Base-by-base conservation (phyloP, 2,888 invertebrate species). In the Trissolcus japonicus region DNA sequence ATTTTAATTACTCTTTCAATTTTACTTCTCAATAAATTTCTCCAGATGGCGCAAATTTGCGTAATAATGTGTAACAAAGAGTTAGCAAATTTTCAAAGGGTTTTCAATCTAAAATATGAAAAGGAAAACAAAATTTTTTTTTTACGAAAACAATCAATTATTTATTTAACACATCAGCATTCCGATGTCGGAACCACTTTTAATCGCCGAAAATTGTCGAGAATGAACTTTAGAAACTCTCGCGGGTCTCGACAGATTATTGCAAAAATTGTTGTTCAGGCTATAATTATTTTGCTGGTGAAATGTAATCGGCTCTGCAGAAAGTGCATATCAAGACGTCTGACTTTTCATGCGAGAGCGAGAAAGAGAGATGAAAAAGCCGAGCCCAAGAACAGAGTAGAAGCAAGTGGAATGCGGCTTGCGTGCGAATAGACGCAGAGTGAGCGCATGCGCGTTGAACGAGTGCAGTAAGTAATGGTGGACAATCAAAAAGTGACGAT, bases 401-500 rank as follows among this genome's bases (percentile, higher is more conserved):
- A 14, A 46, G 1, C 14, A 6, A 46, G 46, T 46, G 46, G 46
- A 46, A 46, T 25, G 14, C 41, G 17, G 55, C 16, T 46, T 55
- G 55, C 46, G 46, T 16, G 16, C 19, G 51, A 51, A 17, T 19
- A 19, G 17, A 2, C 19, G 51, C n/a, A 16, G 14, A 48, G 14
- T 48, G 48, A 9, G 67, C 81, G 81, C 82, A 79, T 80, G 84
- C 81, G 74, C 51, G 9, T n/a, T 17, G 19, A 46, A 17, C 9
- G 21, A 43, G 16, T 21, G 60, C 46, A 78, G 69, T 67, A 43
- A 69, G 69, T 67, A 43, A 69, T 69, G 69, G 71, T 61, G 74
- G 74, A 71, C 35, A 41, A 51, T 29, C 57, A 71, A 29, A 73
- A 72, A 46, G 57, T 66, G 19, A 90, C 90, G 89, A 87, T 91